Percentiles rank a stretch among this genome's conserved stretches.
Conservation (phyloP, 2,888 invertebrate species). For the Phyto melanocephala region DNA sequence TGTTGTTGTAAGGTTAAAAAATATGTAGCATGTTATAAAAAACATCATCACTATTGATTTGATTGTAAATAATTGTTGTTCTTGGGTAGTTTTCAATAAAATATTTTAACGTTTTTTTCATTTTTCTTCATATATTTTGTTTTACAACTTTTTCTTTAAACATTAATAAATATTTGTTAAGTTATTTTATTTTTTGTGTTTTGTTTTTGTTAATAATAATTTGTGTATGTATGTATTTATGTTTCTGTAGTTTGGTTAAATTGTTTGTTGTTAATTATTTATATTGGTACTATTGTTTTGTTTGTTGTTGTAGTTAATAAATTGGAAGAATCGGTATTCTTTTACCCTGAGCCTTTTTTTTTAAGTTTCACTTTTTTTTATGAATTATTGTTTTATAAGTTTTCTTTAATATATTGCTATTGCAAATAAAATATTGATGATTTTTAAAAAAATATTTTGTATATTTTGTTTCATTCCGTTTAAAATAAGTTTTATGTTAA, state of each 20-base stretch:
- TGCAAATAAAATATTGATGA: slow-evolving; percentile 59
- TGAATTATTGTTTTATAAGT: slow-evolving; percentile 54
- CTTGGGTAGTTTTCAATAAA: slow-evolving; percentile 45
- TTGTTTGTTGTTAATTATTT: slow-evolving; percentile 64
- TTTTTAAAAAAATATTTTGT: slow-evolving; percentile 53
- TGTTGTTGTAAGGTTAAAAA: slow-evolving; percentile 63
- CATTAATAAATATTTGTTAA: slow-evolving; percentile 57
- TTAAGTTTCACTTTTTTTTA: slow-evolving; percentile 64
- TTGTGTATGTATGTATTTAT: too few species aligned
- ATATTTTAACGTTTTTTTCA: slow-evolving; percentile 44
- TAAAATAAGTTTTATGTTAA: neutral
- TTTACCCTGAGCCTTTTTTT: slow-evolving; percentile 79
- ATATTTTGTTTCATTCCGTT: slow-evolving; percentile 42
- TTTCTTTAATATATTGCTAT: slow-evolving; percentile 59
- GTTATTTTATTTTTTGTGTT: slow-evolving; percentile 23
- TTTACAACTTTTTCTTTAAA: slow-evolving; percentile 37
- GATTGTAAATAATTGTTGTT: slow-evolving; percentile 65
- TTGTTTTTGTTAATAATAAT: slow-evolving; percentile 42
- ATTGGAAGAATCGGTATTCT: slow-evolving; percentile 79
- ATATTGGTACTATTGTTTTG: slow-evolving; percentile 68
- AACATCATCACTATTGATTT: slow-evolving; percentile 63
- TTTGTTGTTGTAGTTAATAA: slow-evolving; percentile 69
- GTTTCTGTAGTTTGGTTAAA: slow-evolving; percentile 51
- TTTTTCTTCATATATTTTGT: slow-evolving; percentile 18
- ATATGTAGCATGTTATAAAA: slow-evolving; percentile 50